phyloP scores from a whole-genome alignment of 2,888 invertebrate genomes.

The Ornithoptera alexandrae region DNA sequence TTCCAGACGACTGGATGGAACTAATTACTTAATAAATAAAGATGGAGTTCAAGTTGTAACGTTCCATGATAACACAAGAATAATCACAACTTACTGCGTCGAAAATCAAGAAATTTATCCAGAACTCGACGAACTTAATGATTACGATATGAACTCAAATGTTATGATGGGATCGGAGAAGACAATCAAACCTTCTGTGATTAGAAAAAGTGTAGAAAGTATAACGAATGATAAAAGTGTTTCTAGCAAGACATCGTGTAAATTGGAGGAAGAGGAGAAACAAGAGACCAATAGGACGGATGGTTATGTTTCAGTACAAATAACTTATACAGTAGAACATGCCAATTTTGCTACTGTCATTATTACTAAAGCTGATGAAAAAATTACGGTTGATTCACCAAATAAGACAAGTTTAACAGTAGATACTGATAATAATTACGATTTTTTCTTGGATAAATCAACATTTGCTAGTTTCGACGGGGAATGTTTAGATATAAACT shows the following conservation, averaged over 20 bases:
- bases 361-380: conserved; percentile 57
- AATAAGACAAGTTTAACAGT: conserved; percentile 53
- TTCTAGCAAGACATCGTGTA: conserved; percentile 41
- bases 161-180: conserved; percentile 43
- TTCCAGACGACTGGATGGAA: conserved; percentile 69
- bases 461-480: conserved; percentile 63
- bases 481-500: conserved; percentile 51
- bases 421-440: conserved; percentile 51
- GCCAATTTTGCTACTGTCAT: conserved; percentile 74
- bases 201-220: conserved; percentile 45
- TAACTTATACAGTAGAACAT: conserved; percentile 69
- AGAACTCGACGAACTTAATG: conserved; percentile 47
- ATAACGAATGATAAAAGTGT: conserved; percentile 34
- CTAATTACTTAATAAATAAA: conserved; percentile 60
- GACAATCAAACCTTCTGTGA: conserved; percentile 41
- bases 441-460: conserved; percentile 53
- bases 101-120: conserved; percentile 65
- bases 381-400: conserved; percentile 59
- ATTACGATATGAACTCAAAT: conserved; percentile 52
- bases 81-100: conserved; percentile 53
- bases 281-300: conserved; percentile 47
- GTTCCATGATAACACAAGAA: conserved; percentile 66
- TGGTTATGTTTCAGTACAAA: conserved; percentile 61
- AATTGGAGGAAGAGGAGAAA: conserved; percentile 40
- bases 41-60: conserved; percentile 63